Conservation (phyloP, 2,888 invertebrate genomes). For the Biston stratarius region DNA sequence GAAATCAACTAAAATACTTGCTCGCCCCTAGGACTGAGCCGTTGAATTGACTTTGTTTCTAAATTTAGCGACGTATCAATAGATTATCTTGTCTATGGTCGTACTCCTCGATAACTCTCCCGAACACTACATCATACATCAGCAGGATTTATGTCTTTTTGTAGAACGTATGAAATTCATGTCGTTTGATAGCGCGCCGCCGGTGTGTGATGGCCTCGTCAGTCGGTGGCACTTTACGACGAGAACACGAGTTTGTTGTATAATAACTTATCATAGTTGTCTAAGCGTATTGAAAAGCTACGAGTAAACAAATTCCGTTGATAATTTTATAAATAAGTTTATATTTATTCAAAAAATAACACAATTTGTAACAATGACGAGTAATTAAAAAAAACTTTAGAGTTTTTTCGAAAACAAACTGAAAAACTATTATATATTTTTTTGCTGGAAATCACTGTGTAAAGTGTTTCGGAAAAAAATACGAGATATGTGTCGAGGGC, state of each 20-base stretch:
- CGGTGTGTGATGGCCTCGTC: conserved; percentile 8
- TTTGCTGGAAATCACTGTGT: too few relatives aligned
- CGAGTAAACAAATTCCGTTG: background rate
- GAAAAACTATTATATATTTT: too few relatives aligned
- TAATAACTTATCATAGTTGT: background rate
- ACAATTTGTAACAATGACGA: too few relatives aligned
- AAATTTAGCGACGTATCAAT: too few relatives aligned
- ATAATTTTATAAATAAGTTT: background rate
- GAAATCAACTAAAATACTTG: too few relatives aligned
- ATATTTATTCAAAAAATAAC: background rate
- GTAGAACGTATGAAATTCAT: conserved; percentile 30
- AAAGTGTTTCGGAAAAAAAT: too few relatives aligned
- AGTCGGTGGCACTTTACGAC: conserved; percentile 6
- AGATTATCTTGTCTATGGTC: too few relatives aligned
- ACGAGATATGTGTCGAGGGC: too few relatives aligned
- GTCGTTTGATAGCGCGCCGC: conserved; percentile 14
- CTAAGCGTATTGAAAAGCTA: background rate
- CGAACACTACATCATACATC: conserved; percentile 35
- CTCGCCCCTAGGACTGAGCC: too few relatives aligned
- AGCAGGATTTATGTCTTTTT: conserved; percentile 37
- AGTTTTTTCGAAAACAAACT: too few relatives aligned
- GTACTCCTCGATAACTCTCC: conserved; percentile 29
- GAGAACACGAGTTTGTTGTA: background rate
- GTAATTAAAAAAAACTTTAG: too few relatives aligned
- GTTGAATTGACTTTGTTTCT: too few relatives aligned